Evolutionary conservation across 2,113 vertebrate species (phyloP).

Genomic region (Excalfactoria chinensis): DNA sequence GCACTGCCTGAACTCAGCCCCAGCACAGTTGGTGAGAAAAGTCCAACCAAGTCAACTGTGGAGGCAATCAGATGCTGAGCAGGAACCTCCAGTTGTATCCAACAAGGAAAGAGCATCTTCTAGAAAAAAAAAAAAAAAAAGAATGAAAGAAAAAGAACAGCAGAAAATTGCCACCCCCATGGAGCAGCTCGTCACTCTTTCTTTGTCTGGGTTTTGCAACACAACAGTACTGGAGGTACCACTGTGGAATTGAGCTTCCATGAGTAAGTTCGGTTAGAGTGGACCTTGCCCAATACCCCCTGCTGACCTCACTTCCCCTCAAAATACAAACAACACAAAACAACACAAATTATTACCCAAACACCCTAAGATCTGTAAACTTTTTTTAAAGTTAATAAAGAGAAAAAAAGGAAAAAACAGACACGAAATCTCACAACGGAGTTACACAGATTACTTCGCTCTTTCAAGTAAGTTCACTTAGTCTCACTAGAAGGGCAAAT

Average conservation of each 20-base stretch:
- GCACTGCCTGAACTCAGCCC: neutral
- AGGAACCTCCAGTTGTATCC: neutral
- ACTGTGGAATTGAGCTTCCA: neutral
- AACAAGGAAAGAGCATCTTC: neutral
- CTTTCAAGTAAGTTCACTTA: neutral
- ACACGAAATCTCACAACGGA: neutral
- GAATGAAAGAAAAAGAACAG: neutral
- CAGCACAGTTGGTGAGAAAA: fast-evolving
- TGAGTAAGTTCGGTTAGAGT: neutral
- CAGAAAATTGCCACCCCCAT: neutral
- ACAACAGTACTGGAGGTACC: fast-evolving
- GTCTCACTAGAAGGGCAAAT: neutral
- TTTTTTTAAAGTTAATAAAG: neutral
- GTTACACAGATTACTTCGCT: neutral
- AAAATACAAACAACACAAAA: neutral
- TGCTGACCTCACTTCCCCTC: neutral
- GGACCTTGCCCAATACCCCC: neutral
- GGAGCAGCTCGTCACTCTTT: neutral
- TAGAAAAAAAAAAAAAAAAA: too few relatives aligned
- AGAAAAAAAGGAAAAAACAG: neutral
- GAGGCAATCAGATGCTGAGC: neutral
- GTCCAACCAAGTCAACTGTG: neutral
- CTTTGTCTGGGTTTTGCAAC: neutral
- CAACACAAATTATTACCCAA: neutral
- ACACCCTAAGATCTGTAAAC: neutral